Conservation (phyloP, 2,797 vertebrate species). For the Macropus fuliginosus region DNA sequence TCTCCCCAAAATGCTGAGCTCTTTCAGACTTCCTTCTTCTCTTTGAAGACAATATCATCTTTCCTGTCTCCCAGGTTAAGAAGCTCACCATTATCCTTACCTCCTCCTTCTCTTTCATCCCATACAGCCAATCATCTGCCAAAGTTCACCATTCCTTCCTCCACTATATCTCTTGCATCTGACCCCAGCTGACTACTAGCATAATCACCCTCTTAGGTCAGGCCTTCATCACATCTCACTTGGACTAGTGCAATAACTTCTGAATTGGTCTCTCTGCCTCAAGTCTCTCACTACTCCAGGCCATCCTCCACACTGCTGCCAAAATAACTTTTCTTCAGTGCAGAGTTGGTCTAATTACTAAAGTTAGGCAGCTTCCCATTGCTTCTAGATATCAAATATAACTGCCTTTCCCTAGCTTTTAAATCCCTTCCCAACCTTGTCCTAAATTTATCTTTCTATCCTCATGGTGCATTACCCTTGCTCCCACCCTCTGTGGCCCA, state of each 20-base stretch:
- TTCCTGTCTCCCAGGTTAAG: neutral
- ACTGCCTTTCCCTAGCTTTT: neutral
- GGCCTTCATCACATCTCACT: neutral
- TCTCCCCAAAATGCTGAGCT: neutral
- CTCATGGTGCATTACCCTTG: neutral
- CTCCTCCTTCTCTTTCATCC: neutral
- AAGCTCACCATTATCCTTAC: neutral
- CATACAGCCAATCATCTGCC: neutral
- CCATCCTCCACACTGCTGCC: neutral
- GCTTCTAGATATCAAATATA: too few relatives aligned
- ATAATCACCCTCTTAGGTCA: neutral
- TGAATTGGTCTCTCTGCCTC: neutral
- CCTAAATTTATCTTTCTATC: neutral
- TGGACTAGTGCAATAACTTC: neutral
- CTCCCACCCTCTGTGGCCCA: neutral
- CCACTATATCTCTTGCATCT: neutral
- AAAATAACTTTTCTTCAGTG: neutral
- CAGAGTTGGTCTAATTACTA: neutral
- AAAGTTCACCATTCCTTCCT: neutral
- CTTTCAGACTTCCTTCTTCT: neutral
- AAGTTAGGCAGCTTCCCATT: neutral
- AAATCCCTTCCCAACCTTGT: neutral
- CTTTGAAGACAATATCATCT: neutral
- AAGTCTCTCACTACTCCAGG: neutral
- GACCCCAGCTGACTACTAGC: neutral